Conservation (phyloP, 2,113 vertebrate species). For the Gopherus flavomarginatus region DNA sequence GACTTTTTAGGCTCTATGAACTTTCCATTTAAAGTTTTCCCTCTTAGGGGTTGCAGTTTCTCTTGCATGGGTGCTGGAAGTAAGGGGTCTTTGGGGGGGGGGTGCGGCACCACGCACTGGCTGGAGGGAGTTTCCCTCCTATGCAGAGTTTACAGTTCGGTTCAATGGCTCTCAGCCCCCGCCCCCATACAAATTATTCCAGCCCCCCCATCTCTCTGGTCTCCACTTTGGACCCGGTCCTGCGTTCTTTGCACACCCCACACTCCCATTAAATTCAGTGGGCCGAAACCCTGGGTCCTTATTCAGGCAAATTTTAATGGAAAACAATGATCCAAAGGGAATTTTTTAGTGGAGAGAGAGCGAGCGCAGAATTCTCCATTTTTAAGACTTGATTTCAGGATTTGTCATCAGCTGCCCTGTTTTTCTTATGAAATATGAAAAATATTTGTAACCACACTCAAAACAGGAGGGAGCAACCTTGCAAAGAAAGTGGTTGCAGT, state of each 20-base stretch:
- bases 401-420: too few relatives aligned
- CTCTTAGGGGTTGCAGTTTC: background rate
- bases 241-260: background rate
- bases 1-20: background rate
- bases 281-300: background rate
- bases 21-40: background rate
- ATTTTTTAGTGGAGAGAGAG: background rate
- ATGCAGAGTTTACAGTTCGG: too few relatives aligned
- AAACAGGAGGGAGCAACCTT: background rate
- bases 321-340: background rate
- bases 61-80: background rate
- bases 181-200: too few relatives aligned
- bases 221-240: background rate
- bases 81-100: too few relatives aligned
- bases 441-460: background rate
- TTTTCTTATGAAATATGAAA: background rate
- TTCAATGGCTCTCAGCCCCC: too few relatives aligned
- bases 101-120: too few relatives aligned
- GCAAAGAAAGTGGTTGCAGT: background rate
- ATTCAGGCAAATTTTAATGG: background rate
- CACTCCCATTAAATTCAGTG: background rate
- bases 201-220: background rate
- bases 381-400: background rate
- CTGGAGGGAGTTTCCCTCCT: too few relatives aligned
- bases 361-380: background rate